These are phyloP conservation scores for Aurelia aurita complex sp. Pacific DNA, from an alignment of 30 jellyfish, hydroid and myxozoan species.

Conservation along the genomic window DNA sequence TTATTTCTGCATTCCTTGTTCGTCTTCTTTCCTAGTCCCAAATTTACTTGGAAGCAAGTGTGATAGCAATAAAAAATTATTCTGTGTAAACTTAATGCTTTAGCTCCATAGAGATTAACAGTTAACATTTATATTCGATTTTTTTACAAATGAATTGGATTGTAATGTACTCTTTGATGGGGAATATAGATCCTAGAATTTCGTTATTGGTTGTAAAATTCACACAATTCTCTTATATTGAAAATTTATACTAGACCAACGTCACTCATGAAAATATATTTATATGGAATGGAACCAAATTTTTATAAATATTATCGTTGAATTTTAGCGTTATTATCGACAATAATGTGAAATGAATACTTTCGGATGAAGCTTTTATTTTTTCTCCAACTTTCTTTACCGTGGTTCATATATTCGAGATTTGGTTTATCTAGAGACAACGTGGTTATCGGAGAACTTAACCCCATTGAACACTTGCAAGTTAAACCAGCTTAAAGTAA, in stretches of 20 bases:
- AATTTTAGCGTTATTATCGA: conserved; percentile 5
- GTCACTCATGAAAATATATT: conserved; percentile 52
- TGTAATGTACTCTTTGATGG: conserved; percentile 31
- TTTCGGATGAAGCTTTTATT: neutral
- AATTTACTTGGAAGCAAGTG: too few relatives aligned
- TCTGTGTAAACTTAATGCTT: too few relatives aligned
- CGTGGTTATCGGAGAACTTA: too few relatives aligned
- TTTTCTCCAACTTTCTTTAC: too few relatives aligned
- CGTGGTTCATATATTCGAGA: too few relatives aligned
- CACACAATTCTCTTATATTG: conserved; percentile 20
- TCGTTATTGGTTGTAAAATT: conserved; percentile 31
- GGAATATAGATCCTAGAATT: conserved; percentile 17
- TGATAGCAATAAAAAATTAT: too few relatives aligned
- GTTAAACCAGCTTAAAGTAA: too few relatives aligned
- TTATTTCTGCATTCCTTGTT: too few relatives aligned
- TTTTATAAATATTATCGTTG: conserved; percentile 16
- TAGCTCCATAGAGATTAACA: neutral
- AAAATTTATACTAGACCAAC: conserved; percentile 29
- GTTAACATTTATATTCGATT: too few relatives aligned
- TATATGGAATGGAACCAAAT: conserved; percentile 54
- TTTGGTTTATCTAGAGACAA: too few relatives aligned
- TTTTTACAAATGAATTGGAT: neutral
- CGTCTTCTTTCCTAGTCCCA: too few relatives aligned
- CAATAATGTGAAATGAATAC: neutral
- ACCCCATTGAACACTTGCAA: too few relatives aligned